A percentile compares a stretch with the other conserved stretches of the same genome.
Evolutionary conservation across 2,888 invertebrate genomes (phyloP).

Genomic region (Erebia ligea): DNA sequence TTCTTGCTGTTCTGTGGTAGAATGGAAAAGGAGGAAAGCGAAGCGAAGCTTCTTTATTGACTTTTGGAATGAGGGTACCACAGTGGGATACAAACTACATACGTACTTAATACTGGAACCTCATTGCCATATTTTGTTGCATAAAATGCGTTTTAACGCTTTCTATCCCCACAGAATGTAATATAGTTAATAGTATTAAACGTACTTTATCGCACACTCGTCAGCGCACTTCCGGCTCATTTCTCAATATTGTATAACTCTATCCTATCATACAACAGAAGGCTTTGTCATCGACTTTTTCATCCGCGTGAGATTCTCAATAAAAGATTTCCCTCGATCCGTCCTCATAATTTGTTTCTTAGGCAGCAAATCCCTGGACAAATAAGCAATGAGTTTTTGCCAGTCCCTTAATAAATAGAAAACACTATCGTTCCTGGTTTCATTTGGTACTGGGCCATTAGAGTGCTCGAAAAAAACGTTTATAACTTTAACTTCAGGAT

Average conservation of each 20-base stretch:
- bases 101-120: too few relatives aligned
- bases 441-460: conserved; percentile 60
- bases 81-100: too few relatives aligned
- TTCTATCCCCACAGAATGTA: too few relatives aligned
- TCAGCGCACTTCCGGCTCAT: too few relatives aligned
- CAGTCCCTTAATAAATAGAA: conserved; percentile 69
- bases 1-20: too few relatives aligned
- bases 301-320: conserved; percentile 69
- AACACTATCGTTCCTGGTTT: conserved; percentile 58
- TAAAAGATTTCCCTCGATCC: conserved; percentile 66
- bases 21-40: too few relatives aligned
- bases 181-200: too few relatives aligned
- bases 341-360: conserved; percentile 67
- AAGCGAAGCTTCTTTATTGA: too few relatives aligned
- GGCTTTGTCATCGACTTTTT: conserved; percentile 60
- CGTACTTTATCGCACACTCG: too few relatives aligned
- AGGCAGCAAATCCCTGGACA: conserved; percentile 70
- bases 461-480: conserved; percentile 74
- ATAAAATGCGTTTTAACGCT: too few relatives aligned
- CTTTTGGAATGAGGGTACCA: too few relatives aligned
- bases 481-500: conserved; percentile 56
- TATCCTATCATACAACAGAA: background rate
- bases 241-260: background rate
- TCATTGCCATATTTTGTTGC: too few relatives aligned
- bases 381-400: conserved; percentile 68